Base-by-base conservation (phyloP, 2,113 vertebrate genomes). In the Notothenia rossii region DNA sequence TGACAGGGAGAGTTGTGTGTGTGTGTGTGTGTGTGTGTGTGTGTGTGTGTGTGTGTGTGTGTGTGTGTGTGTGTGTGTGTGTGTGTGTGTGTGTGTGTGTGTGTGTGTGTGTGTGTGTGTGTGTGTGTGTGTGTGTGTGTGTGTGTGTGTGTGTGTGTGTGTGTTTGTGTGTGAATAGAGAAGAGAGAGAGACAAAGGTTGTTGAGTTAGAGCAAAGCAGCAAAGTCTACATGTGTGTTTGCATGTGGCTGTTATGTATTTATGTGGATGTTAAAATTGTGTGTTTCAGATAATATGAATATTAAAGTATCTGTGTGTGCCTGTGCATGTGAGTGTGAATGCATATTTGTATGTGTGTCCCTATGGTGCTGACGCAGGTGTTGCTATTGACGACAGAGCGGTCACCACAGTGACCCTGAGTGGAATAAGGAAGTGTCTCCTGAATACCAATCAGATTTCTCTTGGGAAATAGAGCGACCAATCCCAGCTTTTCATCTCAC, bases 401-500 rank as follows among this genome's bases (percentile, higher is more conserved):
- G 87, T 88, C 87, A 82, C 91, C 82, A 88, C 86, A 79, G 88
- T 90, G 87, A 88, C 86, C 89, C 84, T 80, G 90, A 88, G 85
- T 75, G 18, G 80, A 90, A 83, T 81, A 66, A 74, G 78, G 80
- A 82, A 64, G 75, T 46, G 54, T 75, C 65, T 71, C 63, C 75
- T 86, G 91, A 90, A 94, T 92, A 94, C 85, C 85, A 91, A 94
- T 90, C 78, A 70, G 60, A 64, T 75, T 74, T 56, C 88, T 85
- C 80, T 43, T 56, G 84, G 78, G 82, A 78, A 76, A 43, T 29
- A 70, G 53, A 73, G 74, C 12, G 2, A 69, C 87, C 83, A 86
- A 89, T 88, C 68, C 25, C 50, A 69, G 54, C 70, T 50, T 56
- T 78, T 80, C 58, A 59, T 74, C 79, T 77, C 60, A 85, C 76